Percentiles rank a stretch among this genome's conserved stretches.
phyloP scores from a whole-genome alignment of 2,113 vertebrate genomes.

The Shinisaurus crocodilurus region DNA sequence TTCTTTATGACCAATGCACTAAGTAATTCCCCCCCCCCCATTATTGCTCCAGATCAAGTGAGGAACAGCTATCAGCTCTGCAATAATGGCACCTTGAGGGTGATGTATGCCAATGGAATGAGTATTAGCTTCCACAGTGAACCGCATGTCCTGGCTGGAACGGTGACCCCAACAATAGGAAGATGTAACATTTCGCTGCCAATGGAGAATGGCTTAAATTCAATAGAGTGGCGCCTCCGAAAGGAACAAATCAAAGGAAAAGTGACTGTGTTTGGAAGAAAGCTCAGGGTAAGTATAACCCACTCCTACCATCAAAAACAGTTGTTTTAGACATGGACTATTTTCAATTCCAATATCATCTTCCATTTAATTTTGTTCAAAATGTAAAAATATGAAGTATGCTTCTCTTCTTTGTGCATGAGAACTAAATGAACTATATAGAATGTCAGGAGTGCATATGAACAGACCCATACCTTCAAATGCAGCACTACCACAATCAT shows the following conservation, averaged over 20 bases:
- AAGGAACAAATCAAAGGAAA: slow-evolving; percentile 98
- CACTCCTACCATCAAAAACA: not conserved
- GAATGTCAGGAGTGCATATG: not conserved
- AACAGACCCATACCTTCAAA: not conserved
- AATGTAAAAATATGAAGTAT: slow-evolving; percentile 5
- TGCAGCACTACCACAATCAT: not conserved
- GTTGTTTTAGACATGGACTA: slow-evolving; percentile 17
- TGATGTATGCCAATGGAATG: slow-evolving; percentile 99
- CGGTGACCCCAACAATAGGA: slow-evolving; percentile 95
- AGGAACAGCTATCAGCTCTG: slow-evolving; percentile 99
- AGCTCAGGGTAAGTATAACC: slow-evolving; percentile 89
- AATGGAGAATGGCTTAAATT: slow-evolving; percentile 97
- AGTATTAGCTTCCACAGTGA: slow-evolving; percentile 98
- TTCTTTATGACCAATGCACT: slow-evolving; percentile 71
- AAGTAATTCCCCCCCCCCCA: slow-evolving; percentile 70
- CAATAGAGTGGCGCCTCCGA: slow-evolving; percentile 97
- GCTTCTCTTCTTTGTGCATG: not conserved
- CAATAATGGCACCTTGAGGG: slow-evolving; percentile 95
- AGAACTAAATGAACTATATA: slow-evolving; percentile 26
- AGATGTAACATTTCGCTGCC: slow-evolving; percentile 97
- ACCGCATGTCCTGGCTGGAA: slow-evolving; percentile 95
- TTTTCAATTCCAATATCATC: slow-evolving; percentile 11
- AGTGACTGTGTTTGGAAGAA: slow-evolving; percentile 97
- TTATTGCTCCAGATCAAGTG: slow-evolving; percentile 92
- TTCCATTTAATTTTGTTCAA: slow-evolving; percentile 11